Percentiles rank a stretch among this genome's conserved stretches.
phyloP scores from a whole-genome alignment of 2,888 invertebrate species.

The Fragum fragum region DNA sequence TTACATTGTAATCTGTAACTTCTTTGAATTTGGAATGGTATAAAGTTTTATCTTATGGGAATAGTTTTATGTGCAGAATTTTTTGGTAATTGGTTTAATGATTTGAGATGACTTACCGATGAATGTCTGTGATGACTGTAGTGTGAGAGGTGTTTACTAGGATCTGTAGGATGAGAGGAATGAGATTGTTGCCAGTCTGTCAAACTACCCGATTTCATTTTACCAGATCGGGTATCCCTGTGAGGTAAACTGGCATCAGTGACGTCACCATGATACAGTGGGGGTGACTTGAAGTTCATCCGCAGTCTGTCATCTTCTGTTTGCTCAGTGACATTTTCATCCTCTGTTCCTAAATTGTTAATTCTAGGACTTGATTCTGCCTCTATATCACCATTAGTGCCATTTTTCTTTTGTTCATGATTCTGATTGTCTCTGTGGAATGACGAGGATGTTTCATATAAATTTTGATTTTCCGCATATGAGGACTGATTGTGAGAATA shows the following conservation, averaged over 20 bases:
- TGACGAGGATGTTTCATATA: background rate
- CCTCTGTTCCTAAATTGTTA: background rate
- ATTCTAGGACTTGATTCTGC: background rate
- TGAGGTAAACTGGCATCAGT: constrained; percentile 41
- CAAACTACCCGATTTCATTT: constrained; percentile 60
- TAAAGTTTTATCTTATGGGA: too few species aligned
- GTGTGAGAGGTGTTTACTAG: background rate
- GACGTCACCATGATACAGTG: constrained; percentile 46
- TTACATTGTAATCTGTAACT: too few species aligned
- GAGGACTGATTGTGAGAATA: constrained; percentile 43
- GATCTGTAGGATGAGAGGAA: constrained; percentile 2
- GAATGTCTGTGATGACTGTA: background rate
- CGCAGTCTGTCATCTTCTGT: constrained; percentile 15
- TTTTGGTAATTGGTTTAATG: too few species aligned
- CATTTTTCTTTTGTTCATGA: constrained; percentile 1
- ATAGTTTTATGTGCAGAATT: too few species aligned
- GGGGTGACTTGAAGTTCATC: constrained; percentile 53
- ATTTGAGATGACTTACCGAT: constrained; percentile 14
- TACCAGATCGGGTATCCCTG: constrained; percentile 15
- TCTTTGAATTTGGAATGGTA: too few species aligned
- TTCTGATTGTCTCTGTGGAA: background rate
- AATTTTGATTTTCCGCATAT: constrained; percentile 26
- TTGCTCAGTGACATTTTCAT: background rate
- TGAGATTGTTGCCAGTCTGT: constrained; percentile 82
- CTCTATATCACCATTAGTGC: background rate